phyloP scores from a whole-genome alignment of 2,888 invertebrate genomes.

The Chrysomela aeneicollis region DNA sequence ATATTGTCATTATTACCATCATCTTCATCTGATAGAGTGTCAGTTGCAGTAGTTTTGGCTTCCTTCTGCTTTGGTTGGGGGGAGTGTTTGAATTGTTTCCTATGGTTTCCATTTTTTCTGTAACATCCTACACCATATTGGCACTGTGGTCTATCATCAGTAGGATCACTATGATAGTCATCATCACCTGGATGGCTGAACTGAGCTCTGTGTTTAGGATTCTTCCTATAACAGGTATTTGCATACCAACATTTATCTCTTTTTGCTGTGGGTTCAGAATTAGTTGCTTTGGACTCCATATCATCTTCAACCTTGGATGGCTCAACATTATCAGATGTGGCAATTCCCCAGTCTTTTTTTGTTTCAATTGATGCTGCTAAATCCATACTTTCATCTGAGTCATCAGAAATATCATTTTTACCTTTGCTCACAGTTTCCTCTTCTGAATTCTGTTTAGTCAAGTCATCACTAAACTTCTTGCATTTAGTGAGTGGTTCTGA shows the following conservation, averaged over 20 bases:
- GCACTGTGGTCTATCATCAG: conserved; percentile 64
- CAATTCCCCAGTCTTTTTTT: background rate
- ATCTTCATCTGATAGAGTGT: background rate
- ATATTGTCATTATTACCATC: background rate
- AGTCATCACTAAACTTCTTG: background rate
- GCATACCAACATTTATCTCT: conserved; percentile 72
- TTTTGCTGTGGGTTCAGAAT: conserved; percentile 28
- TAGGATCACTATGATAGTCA: conserved; percentile 65
- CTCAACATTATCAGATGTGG: background rate
- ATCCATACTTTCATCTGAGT: conserved; percentile 5
- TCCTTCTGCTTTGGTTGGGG: conserved; percentile 31
- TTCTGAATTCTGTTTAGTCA: conserved; percentile 4
- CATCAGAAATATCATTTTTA: background rate
- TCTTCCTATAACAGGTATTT: conserved; percentile 70
- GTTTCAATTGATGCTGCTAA: background rate
- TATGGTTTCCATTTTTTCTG: conserved; percentile 67
- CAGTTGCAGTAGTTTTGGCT: background rate
- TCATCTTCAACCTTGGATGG: background rate
- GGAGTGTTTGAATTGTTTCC: conserved; percentile 63
- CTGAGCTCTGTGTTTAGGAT: conserved; percentile 66
- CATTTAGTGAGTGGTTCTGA: background rate
- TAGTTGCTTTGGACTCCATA: background rate
- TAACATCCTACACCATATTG: conserved; percentile 68
- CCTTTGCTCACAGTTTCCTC: background rate
- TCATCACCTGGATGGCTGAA: conserved; percentile 72